Percentiles rank a stretch among this genome's conserved stretches.
Conservation (phyloP, 2,113 vertebrate genomes). For the Vulpes vulpes region DNA sequence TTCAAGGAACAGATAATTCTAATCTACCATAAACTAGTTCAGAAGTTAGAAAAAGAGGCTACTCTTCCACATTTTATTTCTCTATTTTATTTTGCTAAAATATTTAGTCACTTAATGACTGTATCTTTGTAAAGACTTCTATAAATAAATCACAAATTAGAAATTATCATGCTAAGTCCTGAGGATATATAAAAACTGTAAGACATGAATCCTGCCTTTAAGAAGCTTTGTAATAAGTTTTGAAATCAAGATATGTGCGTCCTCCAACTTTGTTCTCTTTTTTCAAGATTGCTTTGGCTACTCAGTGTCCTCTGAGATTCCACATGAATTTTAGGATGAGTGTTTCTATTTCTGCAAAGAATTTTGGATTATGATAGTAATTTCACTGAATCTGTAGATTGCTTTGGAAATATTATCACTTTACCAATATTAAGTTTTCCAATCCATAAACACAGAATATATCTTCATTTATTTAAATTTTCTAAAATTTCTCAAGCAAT, state of each 20-base stretch:
- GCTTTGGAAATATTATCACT: neutral
- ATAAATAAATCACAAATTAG: slow-evolving; percentile 1
- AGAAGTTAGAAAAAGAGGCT: neutral
- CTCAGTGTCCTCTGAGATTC: neutral
- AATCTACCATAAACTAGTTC: neutral
- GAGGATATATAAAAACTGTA: neutral
- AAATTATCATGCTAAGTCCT: neutral
- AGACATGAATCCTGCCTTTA: neutral
- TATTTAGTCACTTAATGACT: neutral
- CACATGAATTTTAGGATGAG: neutral
- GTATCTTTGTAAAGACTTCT: neutral
- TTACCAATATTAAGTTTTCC: neutral
- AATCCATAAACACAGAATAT: neutral
- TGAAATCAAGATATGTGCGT: neutral
- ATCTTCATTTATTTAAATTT: slow-evolving; percentile 17
- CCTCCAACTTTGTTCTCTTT: neutral
- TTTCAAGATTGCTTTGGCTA: neutral
- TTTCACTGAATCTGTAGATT: neutral
- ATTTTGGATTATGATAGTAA: neutral
- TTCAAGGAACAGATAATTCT: neutral
- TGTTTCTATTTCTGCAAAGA: neutral
- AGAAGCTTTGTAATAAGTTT: neutral
- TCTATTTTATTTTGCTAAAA: neutral
- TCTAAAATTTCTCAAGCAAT: neutral
- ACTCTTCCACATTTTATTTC: neutral